Base-by-base conservation (phyloP, 1,140 invertebrate genomes). In the Anagrus nilaparvatae region DNA sequence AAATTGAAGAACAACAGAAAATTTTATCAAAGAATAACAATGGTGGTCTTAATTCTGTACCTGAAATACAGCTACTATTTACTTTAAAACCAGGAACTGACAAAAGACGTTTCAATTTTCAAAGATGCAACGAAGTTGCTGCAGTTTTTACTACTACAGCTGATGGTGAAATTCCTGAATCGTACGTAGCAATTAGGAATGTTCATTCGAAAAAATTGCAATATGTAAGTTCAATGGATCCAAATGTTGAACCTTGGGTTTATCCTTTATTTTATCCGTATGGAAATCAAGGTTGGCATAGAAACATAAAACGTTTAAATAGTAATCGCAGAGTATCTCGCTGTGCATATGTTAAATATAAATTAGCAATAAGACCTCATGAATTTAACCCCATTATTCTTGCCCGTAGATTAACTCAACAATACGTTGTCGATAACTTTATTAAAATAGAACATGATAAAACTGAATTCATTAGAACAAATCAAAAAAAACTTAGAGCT, bases 81-180 rank as follows among this genome's bases (percentile, higher is more conserved):
- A 16, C 28, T 7, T 33, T 49, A 16, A 49, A 45, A 40, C 31
- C 19, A 23, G 50, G 47, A 20, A 28, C 37, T 3, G 50, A 52
- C 41, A 21, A 9, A 29, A 12, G 39, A 25, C 25, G 44, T 24
- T 51, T 42, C 17, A 48, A 51, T 34, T 44, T 51, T 35, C 45
- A 50, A 37, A 34, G 43, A 40, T 21, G n/a, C 7, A 50, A 50
- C 40, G 38, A 47, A 44, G 48, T 50, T 13, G 43, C 49, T 23
- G 42, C 45, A n/a, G 40, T 50, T 17, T 50, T 50, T 24, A 40
- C 41, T 24, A 48, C 46, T 14, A 51, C 36, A 9, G 40, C 41
- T 29, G 40, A 46, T 35, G 44, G 46, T 14, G 50, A 51, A 35
- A 51, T 51, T 34, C 46, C 46, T 17, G 43, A 51, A 35, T 39